Base-by-base conservation (phyloP, 2,113 vertebrate genomes). In the Toxotes chatareus region DNA sequence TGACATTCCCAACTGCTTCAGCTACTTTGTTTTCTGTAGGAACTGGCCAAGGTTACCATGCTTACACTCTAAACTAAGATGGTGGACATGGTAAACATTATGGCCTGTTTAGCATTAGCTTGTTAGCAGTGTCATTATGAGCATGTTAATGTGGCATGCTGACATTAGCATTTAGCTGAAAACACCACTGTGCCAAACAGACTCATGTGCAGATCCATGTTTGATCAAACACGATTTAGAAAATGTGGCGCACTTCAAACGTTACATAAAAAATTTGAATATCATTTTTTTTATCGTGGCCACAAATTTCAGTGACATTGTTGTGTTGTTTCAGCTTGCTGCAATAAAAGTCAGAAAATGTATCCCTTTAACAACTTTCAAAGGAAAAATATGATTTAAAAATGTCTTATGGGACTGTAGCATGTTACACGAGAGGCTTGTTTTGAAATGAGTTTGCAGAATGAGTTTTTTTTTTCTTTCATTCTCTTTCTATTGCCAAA, bases 401-500 rank as follows among this genome's bases (percentile, higher is more conserved):
- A 56, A 27, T 56, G 23, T 56, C 12, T 53, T 13, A 57, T 31
- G 23, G 31, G 55, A 3, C 3, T 23, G 34, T 4, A 44, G 3
- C 2, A 23, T 19, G 3, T 47, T 51, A 38, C 13, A 60, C 11
- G 2, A 51, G 32, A 13, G 8, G 19, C 12, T 47, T n/a, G 11
- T 36, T 51, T 44, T 47, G 17, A 17, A 68, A 8, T 60, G 23
- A 36, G 23, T 56, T 31, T 63, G 32, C 36, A 34, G 13, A 62
- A 42, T 9, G 36, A 36, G 19, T 32, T 31, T 32, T 49, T 70
- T 44, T 10, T 23, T 46, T 27, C 31, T 31, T 44, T 19, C 47
- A 2, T 0, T 46, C 4, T 59, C 19, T 60, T 75, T n/a, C 32
- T 12, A 42, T 36, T 80, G 76, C 53, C 73, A 79, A 14, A 73